Evolutionary conservation across 2,888 invertebrate genomes (phyloP).

Genomic region (Hydriomena furcata): DNA sequence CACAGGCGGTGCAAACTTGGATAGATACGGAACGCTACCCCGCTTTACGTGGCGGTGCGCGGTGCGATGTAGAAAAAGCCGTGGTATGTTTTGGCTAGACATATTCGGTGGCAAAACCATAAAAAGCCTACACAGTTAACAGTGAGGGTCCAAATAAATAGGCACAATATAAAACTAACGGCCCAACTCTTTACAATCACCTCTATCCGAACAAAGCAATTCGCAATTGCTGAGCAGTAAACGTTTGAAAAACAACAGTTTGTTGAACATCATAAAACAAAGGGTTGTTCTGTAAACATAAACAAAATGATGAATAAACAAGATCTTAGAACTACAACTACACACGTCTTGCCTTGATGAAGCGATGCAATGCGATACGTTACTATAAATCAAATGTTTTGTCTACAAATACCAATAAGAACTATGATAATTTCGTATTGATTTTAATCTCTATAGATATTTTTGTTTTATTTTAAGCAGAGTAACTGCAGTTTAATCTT

Average conservation of each 20-base stretch:
- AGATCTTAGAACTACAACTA: neutral
- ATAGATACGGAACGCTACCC: too few relatives aligned
- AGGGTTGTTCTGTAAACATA: slow-evolving; percentile 45
- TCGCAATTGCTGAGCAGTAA: slow-evolving; percentile 52
- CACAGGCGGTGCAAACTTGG: too few relatives aligned
- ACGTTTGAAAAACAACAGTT: slow-evolving; percentile 41
- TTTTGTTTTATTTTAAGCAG: too few relatives aligned
- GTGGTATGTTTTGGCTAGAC: too few relatives aligned
- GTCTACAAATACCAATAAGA: neutral
- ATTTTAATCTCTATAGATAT: too few relatives aligned
- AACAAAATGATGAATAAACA: slow-evolving; percentile 56
- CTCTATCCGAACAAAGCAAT: slow-evolving; percentile 33
- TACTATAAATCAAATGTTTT: too few relatives aligned
- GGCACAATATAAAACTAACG: slow-evolving; percentile 35
- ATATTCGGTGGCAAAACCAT: slow-evolving; percentile 3
- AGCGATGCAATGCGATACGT: too few relatives aligned
- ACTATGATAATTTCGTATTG: too few relatives aligned
- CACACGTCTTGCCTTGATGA: too few relatives aligned
- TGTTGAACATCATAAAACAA: slow-evolving; percentile 47
- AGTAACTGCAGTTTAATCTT: too few relatives aligned
- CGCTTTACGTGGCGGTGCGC: too few relatives aligned
- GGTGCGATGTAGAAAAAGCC: too few relatives aligned
- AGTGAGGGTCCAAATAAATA: slow-evolving; percentile 26
- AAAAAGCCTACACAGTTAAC: slow-evolving; percentile 22
- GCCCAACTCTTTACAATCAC: slow-evolving; percentile 19